These are phyloP conservation scores for Megatriorchis doriae DNA, from an alignment of 2,113 vertebrate genomes.

Conservation along the genomic window DNA sequence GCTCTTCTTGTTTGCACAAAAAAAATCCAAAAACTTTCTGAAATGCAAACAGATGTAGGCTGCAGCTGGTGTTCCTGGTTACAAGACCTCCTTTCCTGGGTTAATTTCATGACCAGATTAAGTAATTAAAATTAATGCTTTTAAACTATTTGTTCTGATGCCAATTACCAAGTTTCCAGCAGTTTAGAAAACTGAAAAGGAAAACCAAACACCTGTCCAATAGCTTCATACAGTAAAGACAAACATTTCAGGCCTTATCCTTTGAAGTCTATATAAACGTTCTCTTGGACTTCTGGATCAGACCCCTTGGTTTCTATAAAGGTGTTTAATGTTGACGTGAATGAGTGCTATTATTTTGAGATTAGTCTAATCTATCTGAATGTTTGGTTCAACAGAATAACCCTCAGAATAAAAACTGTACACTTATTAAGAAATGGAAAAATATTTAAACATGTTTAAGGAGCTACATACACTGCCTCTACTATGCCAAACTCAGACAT, in stretches of 20 bases:
- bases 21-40: background rate
- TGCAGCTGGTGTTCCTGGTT: background rate
- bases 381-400: background rate
- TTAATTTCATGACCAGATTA: background rate
- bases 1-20: background rate
- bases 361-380: background rate
- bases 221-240: background rate
- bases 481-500: background rate
- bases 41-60: background rate
- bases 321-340: background rate
- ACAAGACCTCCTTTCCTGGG: background rate
- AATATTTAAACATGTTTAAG: background rate
- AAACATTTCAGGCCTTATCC: background rate
- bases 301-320: background rate
- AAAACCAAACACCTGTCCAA: background rate
- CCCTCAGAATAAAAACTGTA: background rate
- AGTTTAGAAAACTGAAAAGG: background rate
- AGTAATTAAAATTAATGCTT: background rate
- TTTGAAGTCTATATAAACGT: background rate
- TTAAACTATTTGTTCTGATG: background rate
- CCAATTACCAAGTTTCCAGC: background rate
- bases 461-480: background rate
- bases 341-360: background rate
- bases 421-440: background rate
- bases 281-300: slow-evolving; percentile 18